Percentiles rank a stretch among this genome's conserved stretches.
Evolutionary conservation across 2,797 vertebrate genomes (phyloP).

Genomic region (Macroramphosus scolopax): DNA sequence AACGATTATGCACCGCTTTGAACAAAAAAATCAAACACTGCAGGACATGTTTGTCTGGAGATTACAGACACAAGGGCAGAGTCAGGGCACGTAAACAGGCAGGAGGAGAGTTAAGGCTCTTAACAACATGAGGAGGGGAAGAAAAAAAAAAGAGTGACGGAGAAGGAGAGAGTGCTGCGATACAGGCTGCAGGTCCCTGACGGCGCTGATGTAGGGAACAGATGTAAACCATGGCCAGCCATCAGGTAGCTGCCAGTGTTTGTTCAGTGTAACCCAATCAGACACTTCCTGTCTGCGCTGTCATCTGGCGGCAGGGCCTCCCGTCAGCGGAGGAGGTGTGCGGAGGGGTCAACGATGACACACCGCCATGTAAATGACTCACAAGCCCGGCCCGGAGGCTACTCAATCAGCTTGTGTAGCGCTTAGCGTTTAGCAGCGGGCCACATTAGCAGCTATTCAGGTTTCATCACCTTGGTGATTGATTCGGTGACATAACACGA

Average conservation of each 20-base stretch:
- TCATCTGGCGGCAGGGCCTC: slow-evolving; percentile 71
- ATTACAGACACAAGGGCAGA: slow-evolving; percentile 35
- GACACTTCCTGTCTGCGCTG: slow-evolving; percentile 78
- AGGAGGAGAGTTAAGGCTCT: slow-evolving; percentile 20
- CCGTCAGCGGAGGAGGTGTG: slow-evolving; percentile 33
- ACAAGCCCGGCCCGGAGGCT: slow-evolving; percentile 43
- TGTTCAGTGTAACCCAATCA: slow-evolving; percentile 78
- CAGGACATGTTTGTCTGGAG: slow-evolving; percentile 28
- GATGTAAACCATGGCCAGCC: slow-evolving; percentile 69
- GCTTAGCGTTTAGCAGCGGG: slow-evolving; percentile 28
- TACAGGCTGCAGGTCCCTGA: slow-evolving; percentile 39
- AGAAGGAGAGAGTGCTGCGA: too few species aligned
- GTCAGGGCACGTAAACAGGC: slow-evolving; percentile 38
- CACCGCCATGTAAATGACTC: slow-evolving; percentile 66
- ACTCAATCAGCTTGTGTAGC: slow-evolving; percentile 42
- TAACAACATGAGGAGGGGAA: slow-evolving; percentile 9
- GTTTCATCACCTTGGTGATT: slow-evolving; percentile 43
- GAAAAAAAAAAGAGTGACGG: slow-evolving; percentile 25
- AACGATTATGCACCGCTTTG: slow-evolving; percentile 3
- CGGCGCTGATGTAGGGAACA: slow-evolving; percentile 71
- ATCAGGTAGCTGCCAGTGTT: slow-evolving; percentile 78
- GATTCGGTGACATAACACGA: slow-evolving; percentile 27
- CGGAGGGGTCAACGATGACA: slow-evolving; percentile 67
- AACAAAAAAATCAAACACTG: too few species aligned
- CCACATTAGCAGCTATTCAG: slow-evolving; percentile 24